Percentiles rank a stretch among this genome's conserved stretches.
phyloP scores from a whole-genome alignment of 2,888 invertebrate species.

The Megalurothrips usitatus region DNA sequence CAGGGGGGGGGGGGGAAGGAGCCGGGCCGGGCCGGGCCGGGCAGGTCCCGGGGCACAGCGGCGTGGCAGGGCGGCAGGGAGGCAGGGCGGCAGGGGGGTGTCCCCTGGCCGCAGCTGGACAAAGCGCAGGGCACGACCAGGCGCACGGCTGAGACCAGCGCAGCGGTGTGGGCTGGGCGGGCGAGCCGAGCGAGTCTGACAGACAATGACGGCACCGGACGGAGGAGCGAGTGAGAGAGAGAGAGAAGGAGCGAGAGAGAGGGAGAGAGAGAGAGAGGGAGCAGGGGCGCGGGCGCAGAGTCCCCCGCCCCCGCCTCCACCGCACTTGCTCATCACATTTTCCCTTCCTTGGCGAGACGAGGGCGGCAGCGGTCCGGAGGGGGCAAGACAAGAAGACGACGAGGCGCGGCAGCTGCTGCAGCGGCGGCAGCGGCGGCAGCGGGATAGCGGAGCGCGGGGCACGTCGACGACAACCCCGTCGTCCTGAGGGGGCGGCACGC shows the following conservation, averaged over 20 bases:
- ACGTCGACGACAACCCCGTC: too few relatives aligned
- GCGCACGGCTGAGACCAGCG: too few relatives aligned
- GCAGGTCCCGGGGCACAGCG: neutral
- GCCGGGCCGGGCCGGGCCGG: neutral
- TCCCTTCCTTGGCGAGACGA: too few relatives aligned
- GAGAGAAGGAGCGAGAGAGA: neutral
- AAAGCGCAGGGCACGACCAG: neutral
- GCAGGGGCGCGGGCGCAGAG: neutral
- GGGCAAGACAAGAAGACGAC: too few relatives aligned
- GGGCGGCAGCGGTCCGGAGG: neutral
- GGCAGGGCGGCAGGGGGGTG: too few relatives aligned
- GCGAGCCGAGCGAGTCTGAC: neutral
- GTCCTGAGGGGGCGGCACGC: too few relatives aligned
- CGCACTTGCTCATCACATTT: too few relatives aligned
- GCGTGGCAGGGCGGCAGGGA: neutral
- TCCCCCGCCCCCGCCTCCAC: too few relatives aligned
- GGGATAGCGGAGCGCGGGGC: too few relatives aligned
- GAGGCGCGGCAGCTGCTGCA: too few relatives aligned
- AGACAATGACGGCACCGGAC: neutral
- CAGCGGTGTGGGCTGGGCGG: neutral
- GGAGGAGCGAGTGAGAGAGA: neutral
- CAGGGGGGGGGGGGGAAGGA: neutral
- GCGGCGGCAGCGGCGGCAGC: too few relatives aligned
- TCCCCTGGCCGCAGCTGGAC: neutral
- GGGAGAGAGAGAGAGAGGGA: neutral